These are phyloP conservation scores for Anoplius nigerrimus DNA, from an alignment of 2,888 invertebrate species.

Conservation along the genomic window DNA sequence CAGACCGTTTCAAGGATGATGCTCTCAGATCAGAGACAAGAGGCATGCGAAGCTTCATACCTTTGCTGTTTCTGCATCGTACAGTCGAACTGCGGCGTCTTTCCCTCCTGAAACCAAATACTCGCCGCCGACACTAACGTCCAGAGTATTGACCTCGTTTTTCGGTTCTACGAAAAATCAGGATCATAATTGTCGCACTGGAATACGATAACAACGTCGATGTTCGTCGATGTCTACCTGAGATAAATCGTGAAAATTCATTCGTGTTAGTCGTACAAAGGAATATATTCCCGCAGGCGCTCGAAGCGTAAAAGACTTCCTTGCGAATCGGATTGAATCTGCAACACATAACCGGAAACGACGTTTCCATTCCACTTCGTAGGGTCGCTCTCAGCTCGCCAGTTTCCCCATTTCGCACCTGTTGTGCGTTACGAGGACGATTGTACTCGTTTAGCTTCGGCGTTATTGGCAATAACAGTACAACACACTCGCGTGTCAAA, in stretches of 20 bases:
- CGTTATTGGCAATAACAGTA: no score
- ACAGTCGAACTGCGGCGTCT: conserved; percentile 69
- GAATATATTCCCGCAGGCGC: conserved; percentile 68
- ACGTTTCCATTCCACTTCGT: conserved; percentile 54
- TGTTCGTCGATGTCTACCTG: conserved; percentile 51
- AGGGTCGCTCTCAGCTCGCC: conserved; percentile 58
- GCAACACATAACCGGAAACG: conserved; percentile 66
- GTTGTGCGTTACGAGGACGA: no score
- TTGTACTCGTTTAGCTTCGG: no score
- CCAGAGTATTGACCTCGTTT: conserved; percentile 72
- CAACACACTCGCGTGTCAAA: not conserved
- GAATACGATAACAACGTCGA: not conserved
- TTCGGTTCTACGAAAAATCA: conserved; percentile 59
- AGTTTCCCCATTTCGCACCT: conserved; percentile 64
- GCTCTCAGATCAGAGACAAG: no score
- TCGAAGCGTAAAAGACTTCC: conserved; percentile 65
- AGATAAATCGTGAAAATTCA: conserved; percentile 57
- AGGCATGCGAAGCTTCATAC: conserved; percentile 47
- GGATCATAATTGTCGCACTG: no score
- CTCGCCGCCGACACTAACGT: conserved; percentile 61
- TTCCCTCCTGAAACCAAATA: conserved; percentile 69
- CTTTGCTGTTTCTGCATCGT: conserved; percentile 67
- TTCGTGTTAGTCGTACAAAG: conserved; percentile 58
- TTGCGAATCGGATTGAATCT: conserved; percentile 60
- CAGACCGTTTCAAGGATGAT: no score